phyloP scores from a whole-genome alignment of 2,797 vertebrate genomes.

The Gouania willdenowi region DNA sequence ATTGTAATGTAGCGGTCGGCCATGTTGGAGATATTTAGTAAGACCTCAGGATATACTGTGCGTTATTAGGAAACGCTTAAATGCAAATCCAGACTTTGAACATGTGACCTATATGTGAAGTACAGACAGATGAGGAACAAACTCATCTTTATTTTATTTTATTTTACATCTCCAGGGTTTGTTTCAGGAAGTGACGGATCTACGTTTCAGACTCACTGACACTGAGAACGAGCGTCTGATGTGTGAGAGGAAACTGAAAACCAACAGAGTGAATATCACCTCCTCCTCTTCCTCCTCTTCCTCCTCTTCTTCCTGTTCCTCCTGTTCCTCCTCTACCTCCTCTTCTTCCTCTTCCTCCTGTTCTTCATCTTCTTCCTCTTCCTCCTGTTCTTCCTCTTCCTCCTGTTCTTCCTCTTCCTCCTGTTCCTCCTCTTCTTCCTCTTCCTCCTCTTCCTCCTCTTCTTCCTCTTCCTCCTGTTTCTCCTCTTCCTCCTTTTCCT shows the following conservation, averaged over 20 bases:
- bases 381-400: too few species aligned
- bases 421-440: neutral
- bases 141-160: too few species aligned
- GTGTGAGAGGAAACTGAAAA: conserved; percentile 87
- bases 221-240: conserved; percentile 86
- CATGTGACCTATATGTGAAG: too few species aligned
- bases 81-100: too few species aligned
- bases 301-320: neutral
- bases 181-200: conserved; percentile 85
- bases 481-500: neutral
- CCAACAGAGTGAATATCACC: conserved; percentile 87
- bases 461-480: neutral
- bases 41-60: too few species aligned
- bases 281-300: neutral
- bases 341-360: too few species aligned
- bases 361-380: too few species aligned
- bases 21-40: too few species aligned
- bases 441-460: neutral
- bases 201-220: conserved; percentile 83
- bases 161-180: conserved; percentile 76
- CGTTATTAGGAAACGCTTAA: too few species aligned
- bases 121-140: too few species aligned
- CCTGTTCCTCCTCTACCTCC: too few species aligned
- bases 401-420: neutral
- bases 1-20: too few species aligned